Base-by-base conservation (phyloP, 1,140 invertebrate species). In the Stenopsyche tienmushanensis region DNA sequence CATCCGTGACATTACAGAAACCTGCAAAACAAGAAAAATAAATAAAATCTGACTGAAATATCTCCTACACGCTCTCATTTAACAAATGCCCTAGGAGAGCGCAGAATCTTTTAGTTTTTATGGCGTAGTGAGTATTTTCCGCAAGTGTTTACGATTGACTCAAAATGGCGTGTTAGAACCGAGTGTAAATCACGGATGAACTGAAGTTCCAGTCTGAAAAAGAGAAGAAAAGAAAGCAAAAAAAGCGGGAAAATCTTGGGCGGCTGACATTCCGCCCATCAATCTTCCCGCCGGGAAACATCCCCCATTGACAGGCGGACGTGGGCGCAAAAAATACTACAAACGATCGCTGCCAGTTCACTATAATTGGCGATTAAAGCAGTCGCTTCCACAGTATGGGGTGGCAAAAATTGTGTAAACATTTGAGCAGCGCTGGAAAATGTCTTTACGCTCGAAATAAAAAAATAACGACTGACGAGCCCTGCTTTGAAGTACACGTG, bases 1-100 rank as follows among this genome's bases (percentile, higher is more conserved):
- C 78, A 96, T 92, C 68, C 90, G 83, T 3, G 89, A 86, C 83
- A 94, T 91, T 72, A 94, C 81, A 25, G 92, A 94, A 53, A 94
- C 90, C 86, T 94, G 64, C 1, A 65, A 66, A 15, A 42, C 23
- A 34, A 54, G 15, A 54, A 54, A 54, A n/a, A 34, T n/a, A 54
- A 25, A 54, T 54, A 8, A 24, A 7, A 34, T 34, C 13, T 34
- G 29, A 34, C n/a, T n/a, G n/a, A n/a, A n/a, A n/a, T n/a, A n/a
- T n/a, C n/a, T n/a, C n/a, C n/a, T n/a, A n/a, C n/a, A n/a, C n/a
- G n/a, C n/a, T n/a, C n/a, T n/a, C n/a, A n/a, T n/a, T n/a, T n/a
- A n/a, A n/a, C n/a, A n/a, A n/a, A n/a, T n/a, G n/a, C n/a, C n/a
- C n/a, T n/a, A n/a, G n/a, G n/a, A n/a, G n/a, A n/a, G n/a, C n/a